A percentile compares a stretch with the other conserved stretches of the same genome.
phyloP scores from a whole-genome alignment of 2,888 invertebrate genomes.

The Lathronympha strigana region DNA sequence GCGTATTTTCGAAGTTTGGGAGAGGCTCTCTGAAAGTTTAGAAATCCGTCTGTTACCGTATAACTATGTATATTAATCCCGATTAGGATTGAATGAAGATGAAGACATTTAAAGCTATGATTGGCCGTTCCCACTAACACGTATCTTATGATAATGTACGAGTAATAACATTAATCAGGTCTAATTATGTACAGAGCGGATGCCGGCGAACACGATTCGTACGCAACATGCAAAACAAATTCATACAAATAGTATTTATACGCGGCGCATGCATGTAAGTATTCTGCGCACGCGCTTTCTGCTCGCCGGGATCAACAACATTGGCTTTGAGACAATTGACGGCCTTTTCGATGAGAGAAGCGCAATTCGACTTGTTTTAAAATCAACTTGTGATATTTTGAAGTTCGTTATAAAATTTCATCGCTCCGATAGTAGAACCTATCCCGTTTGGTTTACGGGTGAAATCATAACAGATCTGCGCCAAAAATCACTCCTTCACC shows the following conservation, averaged over 20 bases:
- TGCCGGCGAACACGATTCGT: slow-evolving; percentile 20
- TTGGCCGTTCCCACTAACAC: not conserved
- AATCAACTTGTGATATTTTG: not conserved
- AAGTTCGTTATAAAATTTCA: too few relatives aligned
- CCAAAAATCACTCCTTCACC: not conserved
- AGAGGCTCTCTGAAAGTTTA: too few relatives aligned
- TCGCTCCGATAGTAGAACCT: not conserved
- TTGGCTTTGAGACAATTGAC: not conserved
- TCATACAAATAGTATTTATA: slow-evolving; percentile 16
- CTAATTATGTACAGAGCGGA: slow-evolving; percentile 26
- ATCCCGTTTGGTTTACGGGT: not conserved
- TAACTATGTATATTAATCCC: too few relatives aligned
- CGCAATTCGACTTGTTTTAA: not conserved
- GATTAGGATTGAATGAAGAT: too few relatives aligned
- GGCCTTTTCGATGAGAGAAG: not conserved
- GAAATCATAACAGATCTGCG: not conserved
- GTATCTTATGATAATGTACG: slow-evolving; percentile 6
- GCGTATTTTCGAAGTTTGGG: too few relatives aligned
- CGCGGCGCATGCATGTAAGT: slow-evolving; percentile 12
- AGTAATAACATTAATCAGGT: slow-evolving; percentile 23
- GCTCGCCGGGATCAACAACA: slow-evolving; percentile 25
- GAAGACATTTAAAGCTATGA: not conserved
- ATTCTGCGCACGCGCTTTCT: slow-evolving; percentile 15
- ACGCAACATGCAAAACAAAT: slow-evolving; percentile 7
- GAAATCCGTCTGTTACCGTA: too few relatives aligned